Evolutionary conservation across 1,140 invertebrate genomes (phyloP).

Genomic region (Dreissena rostriformis): DNA sequence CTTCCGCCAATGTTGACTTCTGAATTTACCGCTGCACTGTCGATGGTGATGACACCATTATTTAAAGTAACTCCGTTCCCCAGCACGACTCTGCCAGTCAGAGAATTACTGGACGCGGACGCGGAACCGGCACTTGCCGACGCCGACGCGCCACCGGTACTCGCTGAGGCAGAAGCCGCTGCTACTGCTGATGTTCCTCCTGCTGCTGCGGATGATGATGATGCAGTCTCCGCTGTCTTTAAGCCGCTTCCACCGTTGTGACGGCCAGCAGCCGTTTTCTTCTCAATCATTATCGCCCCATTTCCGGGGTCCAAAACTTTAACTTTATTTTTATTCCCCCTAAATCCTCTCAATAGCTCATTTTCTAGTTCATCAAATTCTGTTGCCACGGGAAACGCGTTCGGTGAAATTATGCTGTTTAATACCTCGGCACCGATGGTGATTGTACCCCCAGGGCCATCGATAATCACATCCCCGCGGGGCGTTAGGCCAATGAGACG

Average conservation of each 20-base stretch:
- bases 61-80: not conserved
- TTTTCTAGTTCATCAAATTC: not conserved
- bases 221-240: not conserved
- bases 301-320: not conserved
- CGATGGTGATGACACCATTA: not conserved
- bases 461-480: not conserved
- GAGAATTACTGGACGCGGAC: not conserved
- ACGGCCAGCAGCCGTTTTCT: not conserved
- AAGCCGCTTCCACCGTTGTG: not conserved
- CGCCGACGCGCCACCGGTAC: not conserved
- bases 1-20: not conserved
- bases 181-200: not conserved
- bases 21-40: not conserved
- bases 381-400: not conserved
- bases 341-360: not conserved
- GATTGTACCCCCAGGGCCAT: not conserved
- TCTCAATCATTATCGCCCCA: not conserved
- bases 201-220: not conserved
- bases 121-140: not conserved
- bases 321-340: not conserved
- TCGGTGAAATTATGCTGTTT: not conserved
- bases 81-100: not conserved
- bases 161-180: not conserved
- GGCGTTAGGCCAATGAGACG: not conserved
- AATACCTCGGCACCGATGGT: not conserved